Percentiles rank a stretch among this genome's conserved stretches.
Conservation (phyloP, 2,888 invertebrate genomes). For the Junonia oenone region DNA sequence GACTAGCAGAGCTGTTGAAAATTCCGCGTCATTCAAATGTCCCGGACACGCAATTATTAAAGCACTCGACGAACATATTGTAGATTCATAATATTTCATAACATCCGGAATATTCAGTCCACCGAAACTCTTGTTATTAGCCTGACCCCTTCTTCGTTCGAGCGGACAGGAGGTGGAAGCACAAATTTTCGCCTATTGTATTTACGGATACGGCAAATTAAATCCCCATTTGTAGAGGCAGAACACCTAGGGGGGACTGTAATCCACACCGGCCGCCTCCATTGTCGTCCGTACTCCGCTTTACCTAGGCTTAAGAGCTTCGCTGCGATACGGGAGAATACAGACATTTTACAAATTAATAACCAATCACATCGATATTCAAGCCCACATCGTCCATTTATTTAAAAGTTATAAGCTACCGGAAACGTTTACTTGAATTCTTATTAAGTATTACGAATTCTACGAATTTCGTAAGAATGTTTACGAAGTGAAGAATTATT, state of each 20-base stretch:
- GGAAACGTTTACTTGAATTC: background rate
- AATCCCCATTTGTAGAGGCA: constrained; percentile 61
- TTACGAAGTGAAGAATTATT: background rate
- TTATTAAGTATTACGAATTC: background rate
- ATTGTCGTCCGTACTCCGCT: constrained; percentile 57
- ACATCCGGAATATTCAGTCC: constrained; percentile 24
- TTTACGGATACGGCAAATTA: constrained; percentile 69
- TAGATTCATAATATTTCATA: constrained; percentile 21
- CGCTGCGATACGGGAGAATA: constrained; percentile 41
- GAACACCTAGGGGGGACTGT: constrained; percentile 52
- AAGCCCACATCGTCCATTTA: background rate
- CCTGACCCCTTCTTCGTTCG: constrained; percentile 33
- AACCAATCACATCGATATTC: constrained; percentile 45
- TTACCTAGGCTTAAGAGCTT: constrained; percentile 60
- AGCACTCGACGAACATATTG: constrained; percentile 14
- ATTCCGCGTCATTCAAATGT: background rate
- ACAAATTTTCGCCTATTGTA: constrained; percentile 61
- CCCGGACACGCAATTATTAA: constrained; percentile 1
- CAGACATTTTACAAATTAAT: constrained; percentile 65
- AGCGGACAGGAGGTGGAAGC: constrained; percentile 42
- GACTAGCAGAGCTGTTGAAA: background rate
- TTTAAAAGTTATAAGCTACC: background rate
- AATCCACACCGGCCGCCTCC: constrained; percentile 59
- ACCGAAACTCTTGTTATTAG: constrained; percentile 30
- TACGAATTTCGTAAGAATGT: background rate